A percentile compares a stretch with the other conserved stretches of the same genome.
Conservation (phyloP, 2,797 vertebrate genomes). For the Malacoraja senta region DNA sequence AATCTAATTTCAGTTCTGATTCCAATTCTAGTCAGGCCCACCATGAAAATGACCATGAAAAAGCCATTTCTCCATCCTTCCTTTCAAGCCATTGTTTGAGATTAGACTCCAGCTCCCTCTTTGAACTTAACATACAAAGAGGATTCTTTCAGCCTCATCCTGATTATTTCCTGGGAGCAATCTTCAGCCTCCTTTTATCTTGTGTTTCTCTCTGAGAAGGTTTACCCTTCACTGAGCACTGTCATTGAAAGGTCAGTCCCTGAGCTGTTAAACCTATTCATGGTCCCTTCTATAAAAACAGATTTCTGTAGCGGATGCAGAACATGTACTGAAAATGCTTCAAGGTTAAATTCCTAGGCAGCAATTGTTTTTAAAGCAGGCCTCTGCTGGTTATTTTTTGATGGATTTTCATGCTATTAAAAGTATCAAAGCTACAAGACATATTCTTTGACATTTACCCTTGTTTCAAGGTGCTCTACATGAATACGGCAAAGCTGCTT, state of each 20-base stretch:
- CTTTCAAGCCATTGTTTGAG: constrained; percentile 59
- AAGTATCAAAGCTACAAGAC: not conserved
- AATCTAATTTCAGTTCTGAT: constrained; percentile 38
- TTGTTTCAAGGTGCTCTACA: constrained; percentile 15
- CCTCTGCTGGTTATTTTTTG: not conserved
- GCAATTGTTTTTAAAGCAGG: constrained; percentile 2
- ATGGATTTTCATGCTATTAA: constrained; percentile 33
- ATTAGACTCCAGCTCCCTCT: constrained; percentile 60
- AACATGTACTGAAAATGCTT: constrained; percentile 4
- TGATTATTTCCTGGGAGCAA: constrained; percentile 50
- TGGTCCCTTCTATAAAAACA: constrained; percentile 39
- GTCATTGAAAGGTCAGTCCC: constrained; percentile 39
- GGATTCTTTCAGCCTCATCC: constrained; percentile 41
- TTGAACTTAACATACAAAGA: constrained; percentile 51
- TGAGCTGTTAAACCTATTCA: constrained; percentile 48
- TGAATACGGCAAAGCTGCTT: not conserved
- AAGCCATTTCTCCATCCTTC: constrained; percentile 46
- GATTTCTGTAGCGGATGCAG: constrained; percentile 19
- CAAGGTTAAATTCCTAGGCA: constrained; percentile 20
- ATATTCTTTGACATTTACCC: not conserved
- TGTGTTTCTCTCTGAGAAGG: constrained; percentile 43
- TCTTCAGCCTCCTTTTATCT: constrained; percentile 45
- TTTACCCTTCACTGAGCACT: constrained; percentile 45
- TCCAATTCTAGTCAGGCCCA: constrained; percentile 37
- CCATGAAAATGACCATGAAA: constrained; percentile 50